phyloP scores from a whole-genome alignment of 2,113 vertebrate genomes.

The Pelusios castaneus region DNA sequence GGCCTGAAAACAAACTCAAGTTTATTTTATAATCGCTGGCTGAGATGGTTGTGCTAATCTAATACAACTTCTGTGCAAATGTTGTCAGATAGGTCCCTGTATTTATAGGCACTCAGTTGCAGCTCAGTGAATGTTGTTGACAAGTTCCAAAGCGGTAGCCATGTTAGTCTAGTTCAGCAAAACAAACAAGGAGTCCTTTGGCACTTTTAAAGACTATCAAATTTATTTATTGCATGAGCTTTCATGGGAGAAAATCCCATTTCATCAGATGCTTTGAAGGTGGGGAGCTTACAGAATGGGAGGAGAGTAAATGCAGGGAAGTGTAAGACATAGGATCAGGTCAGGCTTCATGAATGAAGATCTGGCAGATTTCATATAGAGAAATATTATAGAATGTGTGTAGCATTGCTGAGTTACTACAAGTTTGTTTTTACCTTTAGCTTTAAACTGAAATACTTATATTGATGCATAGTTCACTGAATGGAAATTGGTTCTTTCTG shows the following conservation, averaged over 20 bases:
- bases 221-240: no score
- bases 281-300: no score
- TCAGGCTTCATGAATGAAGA: no score
- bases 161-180: no score
- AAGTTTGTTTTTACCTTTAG: background rate
- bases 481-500: background rate
- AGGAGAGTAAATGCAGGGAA: no score
- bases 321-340: no score
- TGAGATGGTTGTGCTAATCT: background rate
- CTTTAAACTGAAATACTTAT: background rate
- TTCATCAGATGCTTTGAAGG: no score
- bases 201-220: no score
- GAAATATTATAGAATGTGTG: accelerated
- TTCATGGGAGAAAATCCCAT: no score
- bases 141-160: no score
- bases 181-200: no score
- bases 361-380: background rate
- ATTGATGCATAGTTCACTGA: background rate
- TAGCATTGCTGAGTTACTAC: background rate
- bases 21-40: background rate
- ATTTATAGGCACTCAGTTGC: background rate
- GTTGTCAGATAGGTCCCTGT: background rate
- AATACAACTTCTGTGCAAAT: background rate
- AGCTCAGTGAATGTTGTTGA: background rate
- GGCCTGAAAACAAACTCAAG: background rate